Evolutionary conservation across 2,113 vertebrate genomes (phyloP), one percentile per base, ranked within the genome.

Genomic region (Nanorana parkeri): DNA sequence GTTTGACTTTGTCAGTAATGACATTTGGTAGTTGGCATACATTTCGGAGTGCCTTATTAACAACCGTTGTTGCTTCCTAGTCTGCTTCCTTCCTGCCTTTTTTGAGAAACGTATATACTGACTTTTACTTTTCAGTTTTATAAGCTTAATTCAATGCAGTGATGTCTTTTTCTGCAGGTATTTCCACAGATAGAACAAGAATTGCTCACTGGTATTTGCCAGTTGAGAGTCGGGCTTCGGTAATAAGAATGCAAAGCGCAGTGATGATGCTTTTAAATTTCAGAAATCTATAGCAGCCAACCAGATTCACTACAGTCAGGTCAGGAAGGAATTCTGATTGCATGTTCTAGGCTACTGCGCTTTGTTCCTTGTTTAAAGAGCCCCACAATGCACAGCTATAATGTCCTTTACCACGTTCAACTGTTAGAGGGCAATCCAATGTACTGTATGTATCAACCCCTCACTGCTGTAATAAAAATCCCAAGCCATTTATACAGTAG

Each of bases 31-130:
- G n/a, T 54, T 67, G 71, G 71, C 71, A 67, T 61, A 74, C 47
- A 15, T 67, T 76, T 76, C 52, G 80, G 80, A 76, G 80, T 83
- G 80, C 80, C 80, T 83, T 76, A 83, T 58, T 64, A 26, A 64
- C 21, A 66, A 41, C 52, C 68, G 52, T 26, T 66, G 26, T 74
- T 75, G 80, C 51, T 76, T 81, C 61, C 80, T 54, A 17, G 32
- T 74, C 21, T 64, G 56, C 68, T 73, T 83, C 64, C 71, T 68
- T 13, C 36, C 21, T 80, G 26, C 17, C 17, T 78, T 26, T n/a
- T 68, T 55, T 32, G 17, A 21, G 56, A n/a, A 47, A 47, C 41
- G 2, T 47, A 47, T 47, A 47, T 47, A 47, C 41, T 47, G 41
- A 47, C 41, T 47, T 47, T 47, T 13, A 47, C 41, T 10, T 58